Base-by-base conservation (phyloP, 2,888 invertebrate species). In the Suillia variegata region DNA sequence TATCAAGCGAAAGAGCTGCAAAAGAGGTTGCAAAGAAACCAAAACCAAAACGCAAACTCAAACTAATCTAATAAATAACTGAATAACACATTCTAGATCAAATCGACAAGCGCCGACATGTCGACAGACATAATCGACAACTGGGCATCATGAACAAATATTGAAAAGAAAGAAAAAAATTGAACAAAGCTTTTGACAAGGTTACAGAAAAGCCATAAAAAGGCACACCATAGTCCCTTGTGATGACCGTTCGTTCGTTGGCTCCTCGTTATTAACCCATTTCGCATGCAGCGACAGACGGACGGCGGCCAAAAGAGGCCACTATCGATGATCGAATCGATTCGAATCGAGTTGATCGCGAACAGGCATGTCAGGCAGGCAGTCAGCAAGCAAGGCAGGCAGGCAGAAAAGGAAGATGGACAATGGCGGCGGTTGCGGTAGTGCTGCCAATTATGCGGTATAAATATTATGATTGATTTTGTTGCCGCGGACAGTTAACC, bases 401-500 rank as follows among this genome's bases (percentile, higher is more conserved):
- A n/a, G n/a, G n/a, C n/a, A n/a, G n/a, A n/a, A n/a, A n/a, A n/a
- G n/a, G n/a, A n/a, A n/a, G n/a, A n/a, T n/a, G n/a, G n/a, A n/a
- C n/a, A n/a, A n/a, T n/a, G n/a, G n/a, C n/a, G n/a, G n/a, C n/a
- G n/a, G n/a, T n/a, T n/a, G n/a, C n/a, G n/a, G n/a, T n/a, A n/a
- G 18, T 45, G 45, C 45, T 45, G 45, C 45, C 45, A 45, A 45
- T 45, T 45, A 38, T 38, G 38, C 38, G 38, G 38, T 38, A 31
- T 31, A 38, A 38, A 38, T 38, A 45, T 45, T 45, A 45, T 45
- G 45, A 45, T 45, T 45, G 45, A 45, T 45, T 45, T 45, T 45
- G 45, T 20, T 45, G 17, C 18, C 45, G 18, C 45, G 20, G 13
- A 45, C 45, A 45, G 45, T 18, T 17, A 45, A 45, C 38, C 38